phyloP scores from a whole-genome alignment of 1,140 invertebrate species.

The Drosophila pseudoobscura region DNA sequence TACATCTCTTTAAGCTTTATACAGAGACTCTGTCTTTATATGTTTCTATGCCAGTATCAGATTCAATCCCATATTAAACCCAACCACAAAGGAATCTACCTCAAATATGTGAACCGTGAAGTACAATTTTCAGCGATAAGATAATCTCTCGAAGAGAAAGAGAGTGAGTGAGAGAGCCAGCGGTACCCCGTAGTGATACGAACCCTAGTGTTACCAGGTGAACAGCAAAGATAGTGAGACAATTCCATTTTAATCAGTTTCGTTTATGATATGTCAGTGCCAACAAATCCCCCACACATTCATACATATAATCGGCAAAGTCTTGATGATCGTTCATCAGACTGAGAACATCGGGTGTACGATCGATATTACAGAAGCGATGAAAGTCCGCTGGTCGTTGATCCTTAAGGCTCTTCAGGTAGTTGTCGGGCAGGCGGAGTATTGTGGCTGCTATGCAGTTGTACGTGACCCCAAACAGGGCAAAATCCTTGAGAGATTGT shows the following conservation, averaged over 20 bases:
- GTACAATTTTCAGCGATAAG: constrained; percentile 39
- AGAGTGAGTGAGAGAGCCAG: neutral
- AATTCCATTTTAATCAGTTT: constrained; percentile 29
- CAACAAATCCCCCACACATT: constrained; percentile 70
- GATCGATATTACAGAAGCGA: constrained; percentile 71
- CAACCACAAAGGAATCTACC: neutral
- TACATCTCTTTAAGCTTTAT: neutral
- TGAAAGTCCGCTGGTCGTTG: constrained; percentile 57
- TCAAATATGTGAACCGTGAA: neutral
- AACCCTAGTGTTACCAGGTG: constrained; percentile 39
- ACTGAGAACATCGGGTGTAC: constrained; percentile 44
- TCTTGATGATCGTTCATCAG: constrained; percentile 52
- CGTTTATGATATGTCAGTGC: constrained; percentile 61
- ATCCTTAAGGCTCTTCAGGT: constrained; percentile 63
- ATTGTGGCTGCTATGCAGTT: constrained; percentile 73
- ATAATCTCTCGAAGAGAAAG: constrained; percentile 6
- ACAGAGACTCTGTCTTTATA: neutral
- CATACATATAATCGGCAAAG: constrained; percentile 62
- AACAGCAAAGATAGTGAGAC: constrained; percentile 21
- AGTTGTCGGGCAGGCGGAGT: constrained; percentile 64
- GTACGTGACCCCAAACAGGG: constrained; percentile 64
- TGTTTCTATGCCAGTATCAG: no score
- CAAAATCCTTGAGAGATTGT: constrained; percentile 61
- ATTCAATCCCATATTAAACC: neutral
- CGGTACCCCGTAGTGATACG: constrained; percentile 26